A percentile compares a stretch with the other conserved stretches of the same genome.
Conservation (phyloP, 2,797 vertebrate genomes). For the Trematomus bernacchii region DNA sequence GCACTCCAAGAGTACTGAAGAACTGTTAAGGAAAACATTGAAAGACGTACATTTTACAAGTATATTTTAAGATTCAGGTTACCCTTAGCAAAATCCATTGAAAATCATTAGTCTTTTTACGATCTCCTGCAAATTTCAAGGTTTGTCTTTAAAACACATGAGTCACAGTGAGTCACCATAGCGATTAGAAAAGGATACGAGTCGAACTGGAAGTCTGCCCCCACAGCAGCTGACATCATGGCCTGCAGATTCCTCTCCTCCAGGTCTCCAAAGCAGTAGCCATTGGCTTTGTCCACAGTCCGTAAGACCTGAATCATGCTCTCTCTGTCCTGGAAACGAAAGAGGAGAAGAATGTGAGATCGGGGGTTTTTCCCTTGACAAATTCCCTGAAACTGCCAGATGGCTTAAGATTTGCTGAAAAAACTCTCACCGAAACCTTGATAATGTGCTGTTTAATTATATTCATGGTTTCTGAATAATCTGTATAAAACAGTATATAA, state of each 20-base stretch:
- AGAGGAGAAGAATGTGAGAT: conserved; percentile 40
- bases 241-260: conserved; percentile 93
- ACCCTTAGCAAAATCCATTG: not conserved
- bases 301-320: conserved; percentile 92
- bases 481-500: not conserved
- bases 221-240: conserved; percentile 96
- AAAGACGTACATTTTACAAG: not conserved
- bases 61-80: not conserved
- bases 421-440: conserved; percentile 1
- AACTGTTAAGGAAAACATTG: conserved; percentile 86
- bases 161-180: conserved; percentile 71
- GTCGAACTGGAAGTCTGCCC: conserved; percentile 95
- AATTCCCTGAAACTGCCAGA: conserved; percentile 21
- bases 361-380: conserved; percentile 5
- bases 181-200: conserved; percentile 92
- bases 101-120: conserved; percentile 5
- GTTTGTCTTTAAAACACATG: conserved; percentile 53
- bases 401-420: not conserved
- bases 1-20: conserved; percentile 91
- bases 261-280: conserved; percentile 93
- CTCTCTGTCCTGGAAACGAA: conserved; percentile 89
- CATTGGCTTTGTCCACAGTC: conserved; percentile 96
- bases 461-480: not conserved
- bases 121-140: conserved; percentile 19
- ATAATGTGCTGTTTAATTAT: not conserved